phyloP scores from a whole-genome alignment of 2,797 vertebrate species.

The Scolopax bukidnonensis region DNA sequence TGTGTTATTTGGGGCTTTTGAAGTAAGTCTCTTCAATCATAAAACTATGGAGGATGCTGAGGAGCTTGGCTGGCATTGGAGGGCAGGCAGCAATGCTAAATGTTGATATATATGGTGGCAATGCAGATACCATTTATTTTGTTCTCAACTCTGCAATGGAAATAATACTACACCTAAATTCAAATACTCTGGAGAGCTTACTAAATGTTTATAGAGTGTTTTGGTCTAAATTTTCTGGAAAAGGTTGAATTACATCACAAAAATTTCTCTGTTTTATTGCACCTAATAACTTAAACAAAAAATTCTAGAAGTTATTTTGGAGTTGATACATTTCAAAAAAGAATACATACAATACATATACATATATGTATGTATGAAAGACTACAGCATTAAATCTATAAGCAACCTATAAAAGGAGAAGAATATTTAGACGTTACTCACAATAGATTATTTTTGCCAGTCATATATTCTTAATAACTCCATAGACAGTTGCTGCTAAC shows the following conservation, averaged over 20 bases:
- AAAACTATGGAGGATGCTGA: neutral
- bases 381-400: neutral
- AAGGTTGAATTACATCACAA: neutral
- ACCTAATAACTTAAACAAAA: neutral
- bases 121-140: neutral
- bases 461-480: neutral
- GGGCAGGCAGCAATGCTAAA: neutral
- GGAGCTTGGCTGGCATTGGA: neutral
- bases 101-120: neutral
- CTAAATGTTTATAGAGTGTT: neutral
- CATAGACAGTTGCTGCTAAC: neutral
- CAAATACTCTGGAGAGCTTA: neutral
- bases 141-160: neutral
- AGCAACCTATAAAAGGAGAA: neutral
- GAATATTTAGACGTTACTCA: neutral
- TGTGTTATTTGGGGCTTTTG: neutral
- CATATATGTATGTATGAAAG: neutral
- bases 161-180: neutral
- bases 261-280: neutral
- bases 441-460: neutral
- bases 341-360: neutral
- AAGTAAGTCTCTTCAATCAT: rapidly evolving
- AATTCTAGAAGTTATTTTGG: neutral
- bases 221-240: neutral
- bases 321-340: neutral